Evolutionary conservation across 2,888 invertebrate species (phyloP), one percentile per base, ranked within the genome.

Genomic region (Drosophila acutilabella): DNA sequence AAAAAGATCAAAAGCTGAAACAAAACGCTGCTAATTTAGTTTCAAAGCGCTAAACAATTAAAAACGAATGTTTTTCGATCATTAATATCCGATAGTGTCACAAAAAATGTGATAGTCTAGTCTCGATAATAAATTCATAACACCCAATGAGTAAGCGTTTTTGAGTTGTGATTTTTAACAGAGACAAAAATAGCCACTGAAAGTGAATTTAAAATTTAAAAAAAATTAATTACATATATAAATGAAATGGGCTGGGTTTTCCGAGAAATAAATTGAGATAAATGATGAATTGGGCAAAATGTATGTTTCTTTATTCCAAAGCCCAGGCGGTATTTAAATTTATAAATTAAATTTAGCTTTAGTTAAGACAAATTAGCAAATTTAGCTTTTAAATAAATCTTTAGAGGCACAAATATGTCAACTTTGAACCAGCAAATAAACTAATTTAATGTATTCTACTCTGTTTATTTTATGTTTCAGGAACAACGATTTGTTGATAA

Each of bases 21-120:
- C 78, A 88, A 86, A 67, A 47, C 10, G 48, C 11, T 61, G 80
- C 88, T 88, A 88, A 82, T 88, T 86, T 58, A 64, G 72, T 58
- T 71, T 64, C 41, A 70, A 71, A 64, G 20, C 53, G 69, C 52
- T 56, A 38, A 71, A 76, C 66, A 82, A 82, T 74, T 30, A 16
- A 36, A 53, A 68, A 66, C 59, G 60, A 81, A 62, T 71, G 50
- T 68, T 11, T 54, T 52, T 51, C 8, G 61, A 58, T 68, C 14
- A 33, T 47, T 40, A 53, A 47, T 54, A 30, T 51, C 20, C n/a
- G 59, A 59, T 59, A 38, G 40, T 48, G 61, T 64, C 42, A 42
- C 52, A 50, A 69, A 8, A 65, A 64, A 78, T 61, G 76, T 84
- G 61, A 75, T 85, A 80, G 80, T 70, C 51, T 45, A 48, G 36